A percentile compares a stretch with the other conserved stretches of the same genome.
Conservation (phyloP, 1,140 invertebrate species). For the Helicoverpa armigera region DNA sequence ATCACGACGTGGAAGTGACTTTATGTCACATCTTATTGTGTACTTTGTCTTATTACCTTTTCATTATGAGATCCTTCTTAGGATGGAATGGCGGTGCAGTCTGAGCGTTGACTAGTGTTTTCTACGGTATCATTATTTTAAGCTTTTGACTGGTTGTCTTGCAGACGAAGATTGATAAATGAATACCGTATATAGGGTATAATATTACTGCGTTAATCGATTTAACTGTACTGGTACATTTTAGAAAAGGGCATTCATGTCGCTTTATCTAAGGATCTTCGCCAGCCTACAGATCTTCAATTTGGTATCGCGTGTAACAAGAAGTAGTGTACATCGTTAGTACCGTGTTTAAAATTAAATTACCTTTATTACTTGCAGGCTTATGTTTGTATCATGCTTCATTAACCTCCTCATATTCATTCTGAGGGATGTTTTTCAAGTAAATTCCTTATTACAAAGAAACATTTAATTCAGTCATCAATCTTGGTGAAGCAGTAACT, state of each 20-base stretch:
- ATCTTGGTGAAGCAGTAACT: background rate
- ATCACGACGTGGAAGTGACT: conserved; percentile 43
- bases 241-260: no score
- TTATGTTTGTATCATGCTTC: background rate
- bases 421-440: background rate
- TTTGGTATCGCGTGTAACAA: no score
- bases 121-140: background rate
- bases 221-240: no score
- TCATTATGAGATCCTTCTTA: conserved; percentile 4
- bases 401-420: background rate
- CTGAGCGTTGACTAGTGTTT: background rate
- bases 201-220: no score
- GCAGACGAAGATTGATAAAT: no score
- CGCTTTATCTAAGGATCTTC: no score
- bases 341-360: background rate
- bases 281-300: no score
- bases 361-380: background rate
- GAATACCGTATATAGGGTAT: no score
- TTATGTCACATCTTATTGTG: conserved; percentile 45
- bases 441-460: background rate
- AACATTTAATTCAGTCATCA: conserved; percentile 12
- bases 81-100: background rate
- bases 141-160: background rate
- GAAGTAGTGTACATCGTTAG: no score
- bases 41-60: conserved; percentile 46